Percentiles rank a stretch among this genome's conserved stretches.
phyloP scores from a whole-genome alignment of 2,888 invertebrate species.

The Pterostichus niger region DNA sequence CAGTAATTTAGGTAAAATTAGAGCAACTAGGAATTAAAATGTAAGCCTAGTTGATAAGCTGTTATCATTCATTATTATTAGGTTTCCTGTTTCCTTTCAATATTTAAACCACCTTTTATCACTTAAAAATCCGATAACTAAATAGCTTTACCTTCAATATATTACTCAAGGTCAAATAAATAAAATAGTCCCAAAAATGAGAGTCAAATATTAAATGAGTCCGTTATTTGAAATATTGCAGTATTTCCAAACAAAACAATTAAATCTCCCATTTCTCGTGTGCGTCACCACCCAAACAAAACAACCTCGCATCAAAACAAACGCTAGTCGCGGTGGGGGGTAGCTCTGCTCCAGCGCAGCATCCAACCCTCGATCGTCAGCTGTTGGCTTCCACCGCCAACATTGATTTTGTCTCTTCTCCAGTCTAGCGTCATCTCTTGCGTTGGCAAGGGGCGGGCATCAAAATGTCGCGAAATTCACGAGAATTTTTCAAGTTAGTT shows the following conservation, averaged over 20 bases:
- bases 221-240: no score
- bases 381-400: constrained; percentile 25
- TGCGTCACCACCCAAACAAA: constrained; percentile 21
- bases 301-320: constrained; percentile 15
- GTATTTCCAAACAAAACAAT: not conserved
- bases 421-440: constrained; percentile 31
- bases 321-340: constrained; percentile 16
- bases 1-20: no score
- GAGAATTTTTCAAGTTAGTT: not conserved
- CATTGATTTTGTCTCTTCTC: constrained; percentile 45
- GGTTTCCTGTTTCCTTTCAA: no score
- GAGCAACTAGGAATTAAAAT: no score
- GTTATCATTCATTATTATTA: no score
- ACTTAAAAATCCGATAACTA: no score
- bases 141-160: no score
- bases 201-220: no score
- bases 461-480: constrained; percentile 28
- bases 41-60: no score
- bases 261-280: not conserved
- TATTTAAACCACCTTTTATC: no score
- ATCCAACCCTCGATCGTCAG: constrained; percentile 52
- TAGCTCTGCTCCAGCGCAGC: constrained; percentile 49
- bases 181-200: no score
- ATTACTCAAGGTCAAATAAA: no score
- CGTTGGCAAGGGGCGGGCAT: constrained; percentile 9